Conservation (phyloP, 2,797 vertebrate genomes). For the Sebastes alutus region DNA sequence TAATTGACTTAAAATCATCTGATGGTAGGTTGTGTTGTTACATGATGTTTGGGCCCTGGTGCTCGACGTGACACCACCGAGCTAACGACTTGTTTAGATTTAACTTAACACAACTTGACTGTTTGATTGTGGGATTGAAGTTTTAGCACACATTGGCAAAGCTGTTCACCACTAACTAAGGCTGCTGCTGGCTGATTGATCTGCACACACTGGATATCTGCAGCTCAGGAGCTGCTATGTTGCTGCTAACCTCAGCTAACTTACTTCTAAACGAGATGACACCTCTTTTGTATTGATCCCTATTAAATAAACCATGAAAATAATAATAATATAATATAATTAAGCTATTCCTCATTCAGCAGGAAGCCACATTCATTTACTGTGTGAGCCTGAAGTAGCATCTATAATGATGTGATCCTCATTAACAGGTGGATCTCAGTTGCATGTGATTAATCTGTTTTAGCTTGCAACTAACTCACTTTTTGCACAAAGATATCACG, state of each 20-base stretch:
- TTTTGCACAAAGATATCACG: not conserved
- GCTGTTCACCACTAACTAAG: not conserved
- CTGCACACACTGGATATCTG: too few relatives aligned
- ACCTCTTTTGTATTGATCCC: not conserved
- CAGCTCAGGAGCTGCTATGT: not conserved
- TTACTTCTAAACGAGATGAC: not conserved
- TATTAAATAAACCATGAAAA: rapidly evolving
- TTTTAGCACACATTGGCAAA: rapidly evolving
- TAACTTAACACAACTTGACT: not conserved
- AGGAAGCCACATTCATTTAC: not conserved
- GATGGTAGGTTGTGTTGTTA: rapidly evolving
- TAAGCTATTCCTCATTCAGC: not conserved
- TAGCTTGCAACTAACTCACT: too few relatives aligned
- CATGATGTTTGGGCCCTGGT: not conserved
- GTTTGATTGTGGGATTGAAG: not conserved
- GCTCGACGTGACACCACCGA: not conserved
- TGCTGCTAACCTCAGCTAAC: not conserved
- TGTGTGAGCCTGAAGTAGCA: not conserved
- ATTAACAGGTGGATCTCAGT: not conserved
- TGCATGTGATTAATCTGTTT: not conserved
- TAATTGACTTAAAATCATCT: not conserved
- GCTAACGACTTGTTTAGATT: not conserved
- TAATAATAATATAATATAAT: too few relatives aligned
- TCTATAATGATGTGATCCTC: not conserved
- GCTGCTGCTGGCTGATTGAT: not conserved